These are phyloP conservation scores for Rynchops niger DNA, from an alignment of 2,113 vertebrate species.

Conservation along the genomic window DNA sequence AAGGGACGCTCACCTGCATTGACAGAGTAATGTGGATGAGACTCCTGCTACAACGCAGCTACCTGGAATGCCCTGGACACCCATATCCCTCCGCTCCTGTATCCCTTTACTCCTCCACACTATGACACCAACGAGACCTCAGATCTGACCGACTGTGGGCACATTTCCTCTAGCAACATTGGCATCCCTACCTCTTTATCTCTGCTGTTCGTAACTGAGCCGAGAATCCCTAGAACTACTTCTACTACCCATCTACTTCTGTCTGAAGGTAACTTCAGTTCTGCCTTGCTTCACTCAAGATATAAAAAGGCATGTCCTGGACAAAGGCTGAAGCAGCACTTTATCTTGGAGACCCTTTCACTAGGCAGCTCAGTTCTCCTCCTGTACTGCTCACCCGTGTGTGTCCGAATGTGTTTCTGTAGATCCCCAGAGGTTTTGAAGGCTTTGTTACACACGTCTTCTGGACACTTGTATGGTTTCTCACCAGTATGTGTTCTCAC, in stretches of 20 bases:
- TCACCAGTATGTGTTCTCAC: conserved; percentile 83
- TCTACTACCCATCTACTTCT: background rate
- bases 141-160: no score
- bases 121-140: background rate
- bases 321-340: background rate
- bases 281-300: background rate
- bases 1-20: conserved; percentile 81
- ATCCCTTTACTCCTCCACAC: background rate
- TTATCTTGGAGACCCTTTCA: background rate
- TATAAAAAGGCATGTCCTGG: background rate
- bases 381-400: conserved; percentile 74
- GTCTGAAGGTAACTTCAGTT: background rate
- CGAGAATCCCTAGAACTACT: background rate
- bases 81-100: no score
- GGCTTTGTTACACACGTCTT: conserved; percentile 84
- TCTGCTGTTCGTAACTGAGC: background rate
- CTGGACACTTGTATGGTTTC: conserved; percentile 84
- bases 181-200: background rate
- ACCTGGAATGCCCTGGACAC: background rate
- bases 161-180: background rate
- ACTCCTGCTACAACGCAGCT: accelerated
- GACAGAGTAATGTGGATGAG: background rate
- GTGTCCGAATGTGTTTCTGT: conserved; percentile 84
- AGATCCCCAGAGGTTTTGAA: conserved; percentile 86
- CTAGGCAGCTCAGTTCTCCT: background rate